These are phyloP conservation scores for Indicator indicator DNA, from an alignment of 2,113 vertebrate genomes.

Conservation along the genomic window DNA sequence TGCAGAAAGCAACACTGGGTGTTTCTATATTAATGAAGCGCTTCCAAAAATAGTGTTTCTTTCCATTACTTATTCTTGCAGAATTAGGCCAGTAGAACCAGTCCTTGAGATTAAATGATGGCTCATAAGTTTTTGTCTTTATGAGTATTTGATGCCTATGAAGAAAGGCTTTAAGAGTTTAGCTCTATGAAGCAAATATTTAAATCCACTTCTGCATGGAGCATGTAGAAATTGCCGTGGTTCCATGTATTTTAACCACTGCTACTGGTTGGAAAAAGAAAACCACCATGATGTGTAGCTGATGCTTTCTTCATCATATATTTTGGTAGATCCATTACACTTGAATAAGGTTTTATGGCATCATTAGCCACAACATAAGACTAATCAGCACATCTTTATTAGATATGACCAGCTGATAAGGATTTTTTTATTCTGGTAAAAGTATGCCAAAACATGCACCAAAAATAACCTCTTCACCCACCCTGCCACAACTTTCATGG, in stretches of 20 bases:
- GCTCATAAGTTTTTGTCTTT: not conserved
- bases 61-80: not conserved
- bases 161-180: not conserved
- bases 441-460: not conserved
- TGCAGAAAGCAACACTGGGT: not conserved
- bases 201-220: not conserved
- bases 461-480: not conserved
- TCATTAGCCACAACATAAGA: not conserved
- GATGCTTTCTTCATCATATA: not conserved
- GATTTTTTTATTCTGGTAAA: not conserved
- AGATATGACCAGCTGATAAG: not conserved
- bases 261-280: not conserved
- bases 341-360: not conserved
- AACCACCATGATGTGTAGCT: rapidly evolving
- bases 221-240: not conserved
- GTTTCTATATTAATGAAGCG: not conserved
- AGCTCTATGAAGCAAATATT: not conserved
- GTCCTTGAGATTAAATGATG: not conserved
- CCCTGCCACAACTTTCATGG: not conserved
- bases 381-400: not conserved
- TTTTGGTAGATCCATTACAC: not conserved
- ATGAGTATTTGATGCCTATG: not conserved
- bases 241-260: not conserved
- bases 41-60: constrained; percentile 10
- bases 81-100: not conserved